These are phyloP conservation scores for Charadrius vociferus DNA, from an alignment of 2,113 vertebrate species.

Conservation along the genomic window DNA sequence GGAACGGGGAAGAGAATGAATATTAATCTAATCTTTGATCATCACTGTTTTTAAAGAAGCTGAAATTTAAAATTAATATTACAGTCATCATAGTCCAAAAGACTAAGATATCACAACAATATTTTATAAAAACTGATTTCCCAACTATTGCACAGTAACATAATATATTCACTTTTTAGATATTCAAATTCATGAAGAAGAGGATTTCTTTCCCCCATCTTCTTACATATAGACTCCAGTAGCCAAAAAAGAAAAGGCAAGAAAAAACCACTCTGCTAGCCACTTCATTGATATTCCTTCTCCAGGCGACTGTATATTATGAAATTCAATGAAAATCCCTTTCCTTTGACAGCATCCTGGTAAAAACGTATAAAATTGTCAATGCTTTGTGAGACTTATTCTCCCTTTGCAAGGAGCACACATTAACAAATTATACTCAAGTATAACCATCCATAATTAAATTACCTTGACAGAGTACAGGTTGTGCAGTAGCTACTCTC, in stretches of 20 bases:
- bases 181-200: not conserved
- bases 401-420: constrained; percentile 33
- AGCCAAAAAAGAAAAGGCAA: not conserved
- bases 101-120: not conserved
- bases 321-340: constrained; percentile 65
- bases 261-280: not conserved
- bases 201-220: not conserved
- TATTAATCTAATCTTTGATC: not conserved
- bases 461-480: constrained; percentile 67
- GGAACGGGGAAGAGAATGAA: not conserved
- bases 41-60: not conserved
- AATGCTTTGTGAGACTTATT: constrained; percentile 44
- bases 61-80: not conserved
- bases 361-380: constrained; percentile 68
- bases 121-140: not conserved
- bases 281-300: constrained; percentile 63
- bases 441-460: constrained; percentile 70
- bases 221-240: not conserved
- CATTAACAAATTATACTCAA: constrained; percentile 74
- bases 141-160: not conserved
- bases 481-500: constrained; percentile 39
- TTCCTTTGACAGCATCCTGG: constrained; percentile 58
- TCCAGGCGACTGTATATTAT: constrained; percentile 25
- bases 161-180: not conserved
- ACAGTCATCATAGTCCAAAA: not conserved